Percentiles rank a stretch among this genome's conserved stretches.
Evolutionary conservation across 2,113 vertebrate species (phyloP).

Genomic region (Sula dactylatra): DNA sequence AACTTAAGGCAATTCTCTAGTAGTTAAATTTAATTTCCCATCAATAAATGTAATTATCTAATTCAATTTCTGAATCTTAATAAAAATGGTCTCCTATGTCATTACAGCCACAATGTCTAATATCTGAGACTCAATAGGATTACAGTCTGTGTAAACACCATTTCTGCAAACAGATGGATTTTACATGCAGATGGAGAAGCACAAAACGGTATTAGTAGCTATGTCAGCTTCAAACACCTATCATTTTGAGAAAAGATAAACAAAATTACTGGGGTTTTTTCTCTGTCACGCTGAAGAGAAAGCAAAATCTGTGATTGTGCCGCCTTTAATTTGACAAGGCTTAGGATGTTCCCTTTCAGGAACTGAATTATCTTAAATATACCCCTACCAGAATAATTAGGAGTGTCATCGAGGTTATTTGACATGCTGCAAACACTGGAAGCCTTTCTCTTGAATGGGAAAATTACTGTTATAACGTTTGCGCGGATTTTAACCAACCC

Average conservation of each 20-base stretch:
- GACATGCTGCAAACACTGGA: background rate
- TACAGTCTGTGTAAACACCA: background rate
- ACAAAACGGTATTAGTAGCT: background rate
- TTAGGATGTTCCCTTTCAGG: background rate
- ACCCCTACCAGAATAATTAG: background rate
- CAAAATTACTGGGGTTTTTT: background rate
- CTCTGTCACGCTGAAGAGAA: background rate
- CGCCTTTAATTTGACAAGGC: background rate
- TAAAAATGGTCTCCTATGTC: background rate
- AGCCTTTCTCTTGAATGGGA: background rate
- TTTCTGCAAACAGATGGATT: constrained; percentile 2
- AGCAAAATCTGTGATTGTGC: background rate
- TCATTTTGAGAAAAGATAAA: background rate
- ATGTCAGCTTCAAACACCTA: background rate
- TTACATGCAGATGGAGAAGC: background rate
- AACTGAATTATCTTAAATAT: background rate
- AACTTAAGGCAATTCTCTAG: background rate
- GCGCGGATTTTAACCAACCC: background rate
- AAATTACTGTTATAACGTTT: background rate
- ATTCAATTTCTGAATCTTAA: constrained; percentile 40
- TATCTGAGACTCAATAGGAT: background rate
- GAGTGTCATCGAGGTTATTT: background rate
- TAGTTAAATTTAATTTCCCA: constrained; percentile 38
- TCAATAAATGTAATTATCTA: constrained; percentile 44
- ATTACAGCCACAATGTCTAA: background rate